Conservation (phyloP, 2,797 vertebrate genomes). For the Sebastes oblongus region DNA sequence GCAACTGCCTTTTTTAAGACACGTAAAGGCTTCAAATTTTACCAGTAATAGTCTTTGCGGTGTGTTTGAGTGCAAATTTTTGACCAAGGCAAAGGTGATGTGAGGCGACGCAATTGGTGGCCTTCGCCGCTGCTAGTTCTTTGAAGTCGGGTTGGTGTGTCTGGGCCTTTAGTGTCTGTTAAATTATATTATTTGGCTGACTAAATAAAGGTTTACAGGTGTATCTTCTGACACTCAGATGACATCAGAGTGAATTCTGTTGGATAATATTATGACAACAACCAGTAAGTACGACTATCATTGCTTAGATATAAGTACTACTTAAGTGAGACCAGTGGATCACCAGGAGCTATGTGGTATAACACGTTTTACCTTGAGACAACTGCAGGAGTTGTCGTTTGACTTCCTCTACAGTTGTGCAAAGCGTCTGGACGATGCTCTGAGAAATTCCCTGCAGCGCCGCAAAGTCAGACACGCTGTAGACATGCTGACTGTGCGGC, state of each 20-base stretch:
- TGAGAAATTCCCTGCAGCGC: constrained; percentile 79
- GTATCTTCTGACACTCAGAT: not conserved
- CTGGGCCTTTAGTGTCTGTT: too few species aligned
- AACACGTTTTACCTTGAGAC: constrained; percentile 73
- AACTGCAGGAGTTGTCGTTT: constrained; percentile 64
- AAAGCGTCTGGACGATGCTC: constrained; percentile 80
- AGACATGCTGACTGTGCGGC: constrained; percentile 77
- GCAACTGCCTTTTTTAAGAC: too few species aligned
- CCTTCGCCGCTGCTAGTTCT: too few species aligned
- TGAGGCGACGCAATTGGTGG: too few species aligned
- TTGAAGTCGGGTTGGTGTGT: not conserved
- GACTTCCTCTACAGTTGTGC: constrained; percentile 79
- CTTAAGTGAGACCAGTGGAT: not conserved
- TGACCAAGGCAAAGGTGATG: too few species aligned
- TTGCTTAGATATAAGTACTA: not conserved
- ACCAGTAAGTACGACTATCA: not conserved
- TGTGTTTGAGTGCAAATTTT: too few species aligned
- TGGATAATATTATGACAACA: not conserved
- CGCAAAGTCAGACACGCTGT: constrained; percentile 76
- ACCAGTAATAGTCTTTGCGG: too few species aligned
- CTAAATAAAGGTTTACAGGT: not conserved
- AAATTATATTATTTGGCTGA: too few species aligned
- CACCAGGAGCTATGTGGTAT: not conserved
- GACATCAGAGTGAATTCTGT: not conserved
- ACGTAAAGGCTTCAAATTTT: too few species aligned